Evolutionary conservation across 2,113 vertebrate genomes (phyloP), one percentile per base, ranked within the genome.

Genomic region (Eretmodus cyanostictus): DNA sequence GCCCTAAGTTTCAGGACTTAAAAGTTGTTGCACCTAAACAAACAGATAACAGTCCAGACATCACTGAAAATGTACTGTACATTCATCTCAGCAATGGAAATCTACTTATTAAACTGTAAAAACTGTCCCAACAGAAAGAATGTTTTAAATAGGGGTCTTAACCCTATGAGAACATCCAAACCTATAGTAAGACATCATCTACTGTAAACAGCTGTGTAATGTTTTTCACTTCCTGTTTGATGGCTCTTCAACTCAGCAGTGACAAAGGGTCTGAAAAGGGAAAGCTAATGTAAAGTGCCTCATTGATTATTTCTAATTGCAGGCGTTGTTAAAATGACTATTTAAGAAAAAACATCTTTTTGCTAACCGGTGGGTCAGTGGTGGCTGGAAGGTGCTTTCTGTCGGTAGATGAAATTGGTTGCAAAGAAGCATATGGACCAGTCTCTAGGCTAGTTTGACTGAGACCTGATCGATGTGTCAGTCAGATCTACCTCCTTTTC

Each of bases 321-420:
- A 29, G 1, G 3, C 5, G 0, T 73, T 27, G 2, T 7, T 45
- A 73, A 47, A 73, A 47, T 1, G 0, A 45, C 68, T 45, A 29
- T 73, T 29, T 47, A 27, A 45, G 68, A 24, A 42, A 14, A 71
- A 42, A 71, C 0, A 22, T 40, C 0, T 27, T 16, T 27, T 73
- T 47, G 14, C 24, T 3, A 47, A 17, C 0, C 3, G 0, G 71
- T 76, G 16, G 9, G 24, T 10, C 14, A 47, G 40, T 17, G 40
- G 9, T 29, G 47, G 68, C 13, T 16, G 16, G 14, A 17, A 40
- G 40, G 24, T 27, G 22, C 24, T 76, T 47, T 24, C 14, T 76
- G 68, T 76, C 2, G 6, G 14, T 47, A 47, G 68, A 16, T 27
- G 16, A 76, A 76, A 76, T 19, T 76, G 42, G 14, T 76, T 76